Evolutionary conservation across 2,113 vertebrate genomes (phyloP), one percentile per base, ranked within the genome.

Genomic region (Seriola quinqueradiata): DNA sequence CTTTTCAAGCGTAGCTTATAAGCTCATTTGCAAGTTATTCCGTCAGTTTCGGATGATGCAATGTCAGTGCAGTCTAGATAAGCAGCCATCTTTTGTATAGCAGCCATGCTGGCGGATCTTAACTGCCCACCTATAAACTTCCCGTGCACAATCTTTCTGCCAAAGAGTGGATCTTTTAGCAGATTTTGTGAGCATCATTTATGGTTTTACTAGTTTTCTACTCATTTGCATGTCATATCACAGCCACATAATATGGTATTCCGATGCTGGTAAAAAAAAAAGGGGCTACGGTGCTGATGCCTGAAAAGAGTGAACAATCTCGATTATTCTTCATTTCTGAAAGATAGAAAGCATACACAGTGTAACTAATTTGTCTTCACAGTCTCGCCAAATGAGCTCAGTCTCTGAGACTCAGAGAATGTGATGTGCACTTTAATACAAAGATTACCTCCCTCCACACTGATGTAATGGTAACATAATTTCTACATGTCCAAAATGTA

Each of bases 171-270:
- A 40, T 74, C 38, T 72, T 64, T 67, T 16, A 17, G 58, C 13
- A 28, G 28, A 28, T 28, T 28, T 28, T 28, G 28, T 28, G 46
- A 74, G 23, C 70, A 36, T 48, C 63, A 70, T 48, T 77, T 42
- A 55, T 5, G 12, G 34, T 66, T 55, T 76, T 63, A 34, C 25
- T 59, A 23, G 2, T 55, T 23, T 21, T 55, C 52, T 57, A 34
- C 11, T 89, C 65, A 59, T 52, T 34, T 57, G 28, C 13, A 71
- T 64, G n/a, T 75, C 69, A 57, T 23, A 40, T 55, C 8, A 4
- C n/a, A 32, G 40, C 32, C 21, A 25, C 3, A 14, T 48, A 40
- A 50, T 52, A 25, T 9, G 5, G 52, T 7, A 65, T 40, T 60
- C 1, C 14, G 40, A 4, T 19, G 19, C n/a, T 19, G 50, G 13